These are phyloP conservation scores for Amphimedon queenslandica DNA, from an alignment of 37 sponge, comb jelly and placozoan species.

Conservation along the genomic window DNA sequence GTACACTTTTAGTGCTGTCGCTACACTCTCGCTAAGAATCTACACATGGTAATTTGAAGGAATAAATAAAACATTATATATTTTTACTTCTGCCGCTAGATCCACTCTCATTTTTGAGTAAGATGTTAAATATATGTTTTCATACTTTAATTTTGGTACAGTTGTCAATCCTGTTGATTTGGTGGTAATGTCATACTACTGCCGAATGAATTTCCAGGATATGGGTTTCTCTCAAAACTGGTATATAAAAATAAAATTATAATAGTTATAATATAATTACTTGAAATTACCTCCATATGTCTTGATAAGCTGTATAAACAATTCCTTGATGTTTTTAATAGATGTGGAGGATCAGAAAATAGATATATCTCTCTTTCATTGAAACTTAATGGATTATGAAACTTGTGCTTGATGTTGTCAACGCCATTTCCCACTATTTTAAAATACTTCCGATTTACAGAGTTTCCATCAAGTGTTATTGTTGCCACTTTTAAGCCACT, in stretches of 20 bases:
- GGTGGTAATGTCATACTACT: neutral
- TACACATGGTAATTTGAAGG: neutral
- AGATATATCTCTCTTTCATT: too few species aligned
- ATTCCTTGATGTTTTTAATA: conserved; percentile 3
- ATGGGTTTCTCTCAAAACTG: conserved; percentile 1
- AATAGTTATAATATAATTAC: neutral
- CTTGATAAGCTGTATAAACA: neutral
- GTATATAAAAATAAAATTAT: too few species aligned
- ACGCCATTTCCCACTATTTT: too few species aligned
- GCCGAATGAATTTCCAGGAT: neutral
- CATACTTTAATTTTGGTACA: conserved; percentile 1
- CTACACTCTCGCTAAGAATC: conserved; percentile 14
- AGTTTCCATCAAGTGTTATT: too few species aligned
- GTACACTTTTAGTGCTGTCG: neutral
- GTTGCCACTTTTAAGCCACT: too few species aligned
- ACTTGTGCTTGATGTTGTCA: too few species aligned
- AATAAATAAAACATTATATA: neutral
- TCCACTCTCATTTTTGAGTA: conserved; percentile 1
- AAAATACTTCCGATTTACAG: too few species aligned
- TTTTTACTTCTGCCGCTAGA: conserved; percentile 6
- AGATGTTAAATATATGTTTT: conserved; percentile 1
- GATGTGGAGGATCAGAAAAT: neutral
- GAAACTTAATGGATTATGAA: too few species aligned
- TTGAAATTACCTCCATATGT: neutral
- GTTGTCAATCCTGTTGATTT: neutral